Evolutionary conservation across 2,888 invertebrate genomes (phyloP), one percentile per base, ranked within the genome.

Genomic region (Lysandra bellargus): DNA sequence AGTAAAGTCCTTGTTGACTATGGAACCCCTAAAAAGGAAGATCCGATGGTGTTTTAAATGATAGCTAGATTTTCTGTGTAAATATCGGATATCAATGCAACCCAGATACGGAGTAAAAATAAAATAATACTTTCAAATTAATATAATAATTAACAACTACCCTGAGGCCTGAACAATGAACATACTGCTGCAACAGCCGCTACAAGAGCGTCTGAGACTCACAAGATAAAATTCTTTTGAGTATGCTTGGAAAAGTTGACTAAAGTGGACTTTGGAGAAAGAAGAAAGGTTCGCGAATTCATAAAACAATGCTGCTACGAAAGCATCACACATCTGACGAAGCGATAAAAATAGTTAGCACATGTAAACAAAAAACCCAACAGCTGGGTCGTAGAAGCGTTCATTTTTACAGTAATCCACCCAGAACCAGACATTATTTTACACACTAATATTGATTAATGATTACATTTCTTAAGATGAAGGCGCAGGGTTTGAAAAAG

Each of bases 341-440:
- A 76, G 30, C 33, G 76, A 76, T 53, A 76, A 49, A 75, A 76
- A 76, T 76, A 57, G 76, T 57, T 76, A 57, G 6, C 53, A 44
- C 9, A 33, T 57, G 57, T 76, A 76, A 57, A 76, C 57, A 76
- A 49, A 49, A 6, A 1, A 44, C 53, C 9, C 33, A 30, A 30
- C 69, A 30, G 30, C 69, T 12, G 33, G 33, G 69, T 33, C 33
- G 69, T n/a, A 61, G 60, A 61, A 61, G 33, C 23, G 64, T 64
- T 64, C 23, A 30, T 64, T 69, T 69, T 33, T 30, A 69, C 33
- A 12, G 4, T 7, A 33, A 69, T 69, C 4, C 69, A 69, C 2
- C 69, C 33, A 64, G 61, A 69, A 69, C 23, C 30, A 64, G 7
- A 64, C 23, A 5, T 23, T 4, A n/a, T 0, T 57, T 57, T 57